These are phyloP conservation scores for Helicolenus hilgendorfi DNA, from an alignment of 2,797 vertebrate genomes.

Conservation along the genomic window DNA sequence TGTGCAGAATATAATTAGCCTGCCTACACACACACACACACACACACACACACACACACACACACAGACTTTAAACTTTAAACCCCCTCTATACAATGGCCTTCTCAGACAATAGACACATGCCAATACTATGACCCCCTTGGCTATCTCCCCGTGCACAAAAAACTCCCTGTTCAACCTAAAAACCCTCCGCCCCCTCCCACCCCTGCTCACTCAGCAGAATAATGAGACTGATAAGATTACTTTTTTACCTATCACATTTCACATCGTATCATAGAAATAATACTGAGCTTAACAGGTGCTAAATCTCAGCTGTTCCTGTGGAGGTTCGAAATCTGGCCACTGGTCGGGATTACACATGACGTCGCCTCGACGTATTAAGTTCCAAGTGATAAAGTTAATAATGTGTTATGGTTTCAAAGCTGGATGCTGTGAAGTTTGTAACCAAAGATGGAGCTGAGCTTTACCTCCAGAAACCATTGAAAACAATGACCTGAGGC, in stretches of 20 bases:
- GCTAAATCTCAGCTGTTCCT: constrained; percentile 49
- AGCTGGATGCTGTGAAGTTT: constrained; percentile 30
- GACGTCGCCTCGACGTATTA: background rate
- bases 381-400: constrained; percentile 48
- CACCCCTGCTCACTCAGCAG: constrained; percentile 52
- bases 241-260: constrained; percentile 50
- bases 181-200: background rate
- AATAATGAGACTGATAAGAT: constrained; percentile 63
- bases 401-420: constrained; percentile 36
- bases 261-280: constrained; percentile 51
- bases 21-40: constrained; percentile 52
- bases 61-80: constrained; percentile 81
- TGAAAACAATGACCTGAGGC: background rate
- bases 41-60: constrained; percentile 43
- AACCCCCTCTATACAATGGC: constrained; percentile 70
- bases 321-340: constrained; percentile 39
- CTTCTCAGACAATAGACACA: constrained; percentile 87
- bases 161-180: constrained; percentile 58
- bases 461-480: background rate
- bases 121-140: constrained; percentile 81
- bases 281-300: constrained; percentile 50
- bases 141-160: constrained; percentile 54
- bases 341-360: background rate
- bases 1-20: constrained; percentile 85
- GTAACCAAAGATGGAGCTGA: constrained; percentile 50